Evolutionary conservation across 2,888 invertebrate species (phyloP).

Genomic region (Drosophila leonis): DNA sequence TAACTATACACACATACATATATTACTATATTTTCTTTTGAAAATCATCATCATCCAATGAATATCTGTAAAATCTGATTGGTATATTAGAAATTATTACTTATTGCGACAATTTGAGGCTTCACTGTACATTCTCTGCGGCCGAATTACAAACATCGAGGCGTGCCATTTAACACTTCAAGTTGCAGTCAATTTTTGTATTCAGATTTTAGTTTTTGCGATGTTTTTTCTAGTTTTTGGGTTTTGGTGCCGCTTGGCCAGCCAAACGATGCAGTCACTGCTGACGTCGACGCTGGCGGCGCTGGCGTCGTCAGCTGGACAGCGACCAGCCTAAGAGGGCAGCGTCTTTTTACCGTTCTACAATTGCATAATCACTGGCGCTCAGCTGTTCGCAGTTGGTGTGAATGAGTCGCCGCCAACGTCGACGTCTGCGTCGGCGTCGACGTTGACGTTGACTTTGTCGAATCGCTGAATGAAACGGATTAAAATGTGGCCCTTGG

Average conservation of each 20-base stretch:
- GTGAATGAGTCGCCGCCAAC: constrained; percentile 33
- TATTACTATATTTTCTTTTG: too few species aligned
- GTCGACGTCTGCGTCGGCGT: background rate
- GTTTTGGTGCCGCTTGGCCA: constrained; percentile 60
- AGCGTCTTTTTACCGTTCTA: constrained; percentile 48
- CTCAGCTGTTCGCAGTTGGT: constrained; percentile 47
- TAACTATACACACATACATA: too few species aligned
- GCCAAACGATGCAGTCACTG: constrained; percentile 54
- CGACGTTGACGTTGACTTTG: constrained; percentile 11
- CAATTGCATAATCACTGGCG: constrained; percentile 49
- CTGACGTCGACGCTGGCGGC: background rate
- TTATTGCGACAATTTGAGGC: background rate
- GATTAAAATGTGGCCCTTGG: constrained; percentile 48
- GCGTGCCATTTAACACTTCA: constrained; percentile 60
- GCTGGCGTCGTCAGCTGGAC: constrained; percentile 35
- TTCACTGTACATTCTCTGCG: constrained; percentile 35
- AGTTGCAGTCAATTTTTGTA: constrained; percentile 38
- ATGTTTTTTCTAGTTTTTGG: constrained; percentile 25
- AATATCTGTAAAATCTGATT: too few species aligned
- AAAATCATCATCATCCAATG: too few species aligned
- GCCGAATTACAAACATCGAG: constrained; percentile 43
- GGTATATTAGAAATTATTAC: too few species aligned
- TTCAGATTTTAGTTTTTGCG: background rate
- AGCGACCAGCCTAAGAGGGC: constrained; percentile 15
- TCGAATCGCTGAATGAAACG: constrained; percentile 33